phyloP scores from a whole-genome alignment of 2,888 invertebrate genomes.

The Agonopterix subpropinquella region DNA sequence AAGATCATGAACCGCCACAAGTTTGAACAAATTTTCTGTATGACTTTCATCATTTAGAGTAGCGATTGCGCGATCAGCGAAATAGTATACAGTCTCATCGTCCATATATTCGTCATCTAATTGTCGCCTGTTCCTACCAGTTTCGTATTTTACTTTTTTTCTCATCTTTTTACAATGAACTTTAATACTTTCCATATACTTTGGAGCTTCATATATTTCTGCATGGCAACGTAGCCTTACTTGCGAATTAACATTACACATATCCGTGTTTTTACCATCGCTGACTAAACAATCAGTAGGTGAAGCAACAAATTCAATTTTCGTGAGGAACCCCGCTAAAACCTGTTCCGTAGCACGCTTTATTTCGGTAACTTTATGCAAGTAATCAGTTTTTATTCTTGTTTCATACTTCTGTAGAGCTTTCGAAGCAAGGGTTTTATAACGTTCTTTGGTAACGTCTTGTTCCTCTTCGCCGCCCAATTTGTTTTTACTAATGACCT shows the following conservation, averaged over 20 bases:
- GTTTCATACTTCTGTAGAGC: slow-evolving; percentile 21
- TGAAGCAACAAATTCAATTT: slow-evolving; percentile 27
- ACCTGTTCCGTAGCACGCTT: slow-evolving; percentile 61
- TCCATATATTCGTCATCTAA: slow-evolving; percentile 35
- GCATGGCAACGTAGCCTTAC: slow-evolving; percentile 22
- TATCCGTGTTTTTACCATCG: slow-evolving; percentile 11
- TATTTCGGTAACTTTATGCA: slow-evolving; percentile 39
- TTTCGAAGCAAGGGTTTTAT: slow-evolving; percentile 18
- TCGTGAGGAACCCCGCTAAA: slow-evolving; percentile 66
- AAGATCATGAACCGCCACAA: slow-evolving; percentile 41
- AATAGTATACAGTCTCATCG: slow-evolving; percentile 45
- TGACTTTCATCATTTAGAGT: slow-evolving; percentile 32
- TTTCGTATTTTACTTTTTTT: slow-evolving; percentile 3
- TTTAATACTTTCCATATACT: slow-evolving; percentile 12
- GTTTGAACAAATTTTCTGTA: slow-evolving; percentile 47
- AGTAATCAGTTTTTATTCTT: slow-evolving; percentile 30
- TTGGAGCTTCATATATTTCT: slow-evolving; percentile 15
- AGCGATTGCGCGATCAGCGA: slow-evolving; percentile 43
- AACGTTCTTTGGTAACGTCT: slow-evolving; percentile 13
- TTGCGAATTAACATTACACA: slow-evolving; percentile 23
- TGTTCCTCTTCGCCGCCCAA: slow-evolving; percentile 6
- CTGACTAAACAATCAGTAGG: slow-evolving; percentile 25
- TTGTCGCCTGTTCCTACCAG: background rate
- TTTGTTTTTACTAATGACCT: slow-evolving; percentile 8
- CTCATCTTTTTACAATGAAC: slow-evolving; percentile 17